Percentiles rank a stretch among this genome's conserved stretches.
These are phyloP conservation scores for Lophotriccus pileatus DNA, from an alignment of 2,797 vertebrate species.

Conservation along the genomic window DNA sequence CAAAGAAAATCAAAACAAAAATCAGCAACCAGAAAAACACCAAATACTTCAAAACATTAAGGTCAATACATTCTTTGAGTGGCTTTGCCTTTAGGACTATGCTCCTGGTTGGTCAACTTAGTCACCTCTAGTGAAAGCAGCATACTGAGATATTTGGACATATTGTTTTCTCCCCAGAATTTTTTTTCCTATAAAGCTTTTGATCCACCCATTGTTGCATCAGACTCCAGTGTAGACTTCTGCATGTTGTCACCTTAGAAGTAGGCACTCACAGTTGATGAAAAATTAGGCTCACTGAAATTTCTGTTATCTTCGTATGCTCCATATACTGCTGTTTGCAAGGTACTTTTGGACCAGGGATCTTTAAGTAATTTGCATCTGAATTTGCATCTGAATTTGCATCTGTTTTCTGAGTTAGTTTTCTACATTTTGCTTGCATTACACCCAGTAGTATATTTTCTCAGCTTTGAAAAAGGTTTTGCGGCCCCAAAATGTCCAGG, in stretches of 20 bases:
- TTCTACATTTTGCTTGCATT: not conserved
- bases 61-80: not conserved
- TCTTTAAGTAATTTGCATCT: not conserved
- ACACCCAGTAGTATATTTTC: not conserved
- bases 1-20: not conserved
- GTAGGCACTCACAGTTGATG: not conserved
- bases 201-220: not conserved
- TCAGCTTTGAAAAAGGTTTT: slow-evolving; percentile 9
- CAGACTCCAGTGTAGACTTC: not conserved
- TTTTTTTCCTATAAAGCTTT: not conserved
- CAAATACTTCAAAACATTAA: not conserved
- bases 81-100: not conserved
- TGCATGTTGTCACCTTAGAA: not conserved
- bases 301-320: not conserved
- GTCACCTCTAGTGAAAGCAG: not conserved
- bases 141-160: not conserved
- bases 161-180: accelerated
- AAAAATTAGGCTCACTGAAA: not conserved
- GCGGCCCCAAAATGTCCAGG: slow-evolving; percentile 38
- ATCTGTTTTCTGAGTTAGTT: not conserved
- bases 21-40: not conserved
- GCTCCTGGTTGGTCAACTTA: not conserved
- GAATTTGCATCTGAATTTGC: accelerated
- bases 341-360: not conserved
- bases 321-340: not conserved